A percentile compares a stretch with the other conserved stretches of the same genome.
These are phyloP conservation scores for Stichodactyla helianthus DNA, from an alignment of 64 coral and sea anemone species.

Conservation along the genomic window DNA sequence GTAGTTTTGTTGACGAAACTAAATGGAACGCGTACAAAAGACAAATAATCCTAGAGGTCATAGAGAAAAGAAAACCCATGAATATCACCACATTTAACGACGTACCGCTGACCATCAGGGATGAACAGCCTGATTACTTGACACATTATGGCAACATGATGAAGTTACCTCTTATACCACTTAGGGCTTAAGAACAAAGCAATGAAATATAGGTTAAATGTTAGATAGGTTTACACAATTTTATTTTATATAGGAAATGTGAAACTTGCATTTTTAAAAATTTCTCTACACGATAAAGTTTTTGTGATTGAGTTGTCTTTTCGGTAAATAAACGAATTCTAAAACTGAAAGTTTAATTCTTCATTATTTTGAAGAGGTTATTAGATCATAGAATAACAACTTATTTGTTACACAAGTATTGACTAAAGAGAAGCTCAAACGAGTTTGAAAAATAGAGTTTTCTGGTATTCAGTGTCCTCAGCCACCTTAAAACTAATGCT, in stretches of 20 bases:
- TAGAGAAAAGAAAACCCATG: constrained; percentile 1
- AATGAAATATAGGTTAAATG: not conserved
- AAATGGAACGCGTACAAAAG: constrained; percentile 66
- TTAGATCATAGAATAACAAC: no score
- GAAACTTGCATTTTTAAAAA: not conserved
- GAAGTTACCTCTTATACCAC: not conserved
- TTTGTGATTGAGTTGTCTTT: no score
- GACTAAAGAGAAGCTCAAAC: no score
- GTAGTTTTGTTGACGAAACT: constrained; percentile 49
- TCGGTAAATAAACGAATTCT: no score
- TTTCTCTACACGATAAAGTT: not conserved
- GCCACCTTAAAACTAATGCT: no score
- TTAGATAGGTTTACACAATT: not conserved
- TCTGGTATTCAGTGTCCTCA: no score
- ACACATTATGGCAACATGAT: not conserved
- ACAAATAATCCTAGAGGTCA: constrained; percentile 31
- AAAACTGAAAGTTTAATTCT: no score
- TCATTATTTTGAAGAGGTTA: no score
- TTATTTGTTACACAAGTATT: no score
- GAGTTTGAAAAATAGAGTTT: no score
- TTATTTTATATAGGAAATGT: not conserved
- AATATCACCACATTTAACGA: constrained; percentile 50
- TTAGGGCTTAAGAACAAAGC: not conserved
- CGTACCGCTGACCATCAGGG: constrained; percentile 51
- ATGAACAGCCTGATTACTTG: constrained; percentile 25